Evolutionary conservation across 1,140 invertebrate genomes (phyloP), one percentile per base, ranked within the genome.

Genomic region (Cheumatopsyche charites): DNA sequence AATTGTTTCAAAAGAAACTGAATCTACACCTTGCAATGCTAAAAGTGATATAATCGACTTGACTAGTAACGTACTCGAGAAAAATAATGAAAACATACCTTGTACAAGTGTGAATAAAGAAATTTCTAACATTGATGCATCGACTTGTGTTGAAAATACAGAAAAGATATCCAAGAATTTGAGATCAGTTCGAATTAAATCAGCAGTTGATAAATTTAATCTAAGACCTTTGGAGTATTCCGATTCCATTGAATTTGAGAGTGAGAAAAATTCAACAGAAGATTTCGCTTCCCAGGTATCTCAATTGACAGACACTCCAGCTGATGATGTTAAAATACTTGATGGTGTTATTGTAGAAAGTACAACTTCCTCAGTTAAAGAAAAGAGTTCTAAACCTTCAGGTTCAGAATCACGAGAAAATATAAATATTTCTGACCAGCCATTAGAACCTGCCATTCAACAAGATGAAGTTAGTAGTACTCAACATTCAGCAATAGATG

Each of bases 391-490:
- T 23, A 23, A 58, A 25, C 12, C 9, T 36, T 12, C 12, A 25
- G 5, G 7, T 11, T 58, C 55, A 58, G 23, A 58, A 25, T 23
- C 9, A 21, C 9, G 1, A 23, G 55, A 58, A 58, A 58, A 25
- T 26, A 23, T 4, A 19, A 5, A 21, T 4, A 3, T 47, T 47
- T 58, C 23, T 21, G 13, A 19, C 9, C 19, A 25, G 7, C 23
- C 55, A 12, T 26, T 58, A 58, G 67, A 75, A 47, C 67, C 69
- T 58, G 67, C 67, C 3, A 75, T 75, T 17, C 74, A 75, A 63
- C 74, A 75, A 58, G 70, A 75, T 73, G 71, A 75, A 70, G 62
- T 75, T 36, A 72, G 67, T 58, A 75, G 74, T 49, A 75, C 74
- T 25, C 70, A 75, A 36, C 70, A 75, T 58, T 68, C 73, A 0